Evolutionary conservation across 2,797 vertebrate species (phyloP).

Genomic region (Clamator glandarius): DNA sequence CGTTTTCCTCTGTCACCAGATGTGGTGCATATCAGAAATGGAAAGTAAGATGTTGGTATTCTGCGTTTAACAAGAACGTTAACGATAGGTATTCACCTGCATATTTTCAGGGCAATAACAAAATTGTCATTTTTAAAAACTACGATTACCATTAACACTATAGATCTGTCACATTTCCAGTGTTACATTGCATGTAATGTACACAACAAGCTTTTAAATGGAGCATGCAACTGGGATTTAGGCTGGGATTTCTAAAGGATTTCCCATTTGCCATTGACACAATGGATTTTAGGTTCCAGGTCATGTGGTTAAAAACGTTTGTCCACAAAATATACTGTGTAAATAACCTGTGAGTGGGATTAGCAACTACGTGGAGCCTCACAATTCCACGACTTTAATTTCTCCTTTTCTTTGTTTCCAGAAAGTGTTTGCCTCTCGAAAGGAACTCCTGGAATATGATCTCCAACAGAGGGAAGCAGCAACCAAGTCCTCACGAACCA

Average conservation of each 20-base stretch:
- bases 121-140: neutral
- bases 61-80: rapidly evolving
- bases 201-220: neutral
- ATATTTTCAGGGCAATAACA: neutral
- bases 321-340: rapidly evolving
- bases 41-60: neutral
- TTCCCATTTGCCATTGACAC: neutral
- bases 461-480: conserved; percentile 97
- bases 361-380: neutral
- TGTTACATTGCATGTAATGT: neutral
- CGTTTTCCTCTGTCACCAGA: neutral
- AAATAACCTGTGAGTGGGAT: neutral
- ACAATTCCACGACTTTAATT: neutral
- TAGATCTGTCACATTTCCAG: neutral
- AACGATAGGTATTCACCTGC: neutral
- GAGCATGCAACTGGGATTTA: neutral
- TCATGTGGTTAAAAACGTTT: neutral
- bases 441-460: conserved; percentile 96
- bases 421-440: conserved; percentile 99
- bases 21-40: neutral
- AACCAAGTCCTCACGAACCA: conserved; percentile 91
- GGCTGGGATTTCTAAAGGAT: neutral
- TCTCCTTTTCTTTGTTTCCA: conserved; percentile 41
- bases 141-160: neutral
- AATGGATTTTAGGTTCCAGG: neutral